Evolutionary conservation across 2,888 invertebrate species (phyloP).

Genomic region (Xestia rhomboidea): DNA sequence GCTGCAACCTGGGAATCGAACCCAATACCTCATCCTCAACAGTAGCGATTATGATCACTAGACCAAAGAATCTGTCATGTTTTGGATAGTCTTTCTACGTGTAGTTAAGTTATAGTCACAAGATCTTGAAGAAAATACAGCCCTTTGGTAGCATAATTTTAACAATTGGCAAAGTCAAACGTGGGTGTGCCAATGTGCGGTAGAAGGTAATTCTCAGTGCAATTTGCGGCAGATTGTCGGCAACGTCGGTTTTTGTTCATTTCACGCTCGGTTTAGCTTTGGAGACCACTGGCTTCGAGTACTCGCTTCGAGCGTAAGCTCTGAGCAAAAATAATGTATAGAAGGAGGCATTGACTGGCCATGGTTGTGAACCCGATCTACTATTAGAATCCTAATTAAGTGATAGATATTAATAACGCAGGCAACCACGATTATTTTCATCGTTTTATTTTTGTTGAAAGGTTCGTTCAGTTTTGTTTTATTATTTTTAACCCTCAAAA

Average conservation of each 20-base stretch:
- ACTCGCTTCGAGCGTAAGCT: slow-evolving; percentile 17
- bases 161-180: background rate
- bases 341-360: slow-evolving; percentile 4
- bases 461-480: background rate
- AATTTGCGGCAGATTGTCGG: slow-evolving; percentile 52
- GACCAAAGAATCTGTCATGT: background rate
- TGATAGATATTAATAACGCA: slow-evolving; percentile 1
- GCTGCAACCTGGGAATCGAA: background rate
- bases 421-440: background rate
- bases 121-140: background rate
- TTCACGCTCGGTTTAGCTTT: slow-evolving; percentile 49
- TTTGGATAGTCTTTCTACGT: background rate
- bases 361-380: background rate
- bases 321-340: slow-evolving; percentile 25
- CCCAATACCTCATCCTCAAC: background rate
- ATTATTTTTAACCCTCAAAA: slow-evolving; percentile 12
- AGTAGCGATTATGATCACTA: background rate
- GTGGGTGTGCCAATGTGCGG: slow-evolving; percentile 9
- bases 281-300: slow-evolving; percentile 24
- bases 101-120: too few species aligned
- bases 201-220: slow-evolving; percentile 42
- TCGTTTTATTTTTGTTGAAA: background rate
- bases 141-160: slow-evolving; percentile 8
- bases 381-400: background rate
- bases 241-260: slow-evolving; percentile 44